Evolutionary conservation across 1,140 invertebrate genomes (phyloP).

Genomic region (Vanessa tameamea): DNA sequence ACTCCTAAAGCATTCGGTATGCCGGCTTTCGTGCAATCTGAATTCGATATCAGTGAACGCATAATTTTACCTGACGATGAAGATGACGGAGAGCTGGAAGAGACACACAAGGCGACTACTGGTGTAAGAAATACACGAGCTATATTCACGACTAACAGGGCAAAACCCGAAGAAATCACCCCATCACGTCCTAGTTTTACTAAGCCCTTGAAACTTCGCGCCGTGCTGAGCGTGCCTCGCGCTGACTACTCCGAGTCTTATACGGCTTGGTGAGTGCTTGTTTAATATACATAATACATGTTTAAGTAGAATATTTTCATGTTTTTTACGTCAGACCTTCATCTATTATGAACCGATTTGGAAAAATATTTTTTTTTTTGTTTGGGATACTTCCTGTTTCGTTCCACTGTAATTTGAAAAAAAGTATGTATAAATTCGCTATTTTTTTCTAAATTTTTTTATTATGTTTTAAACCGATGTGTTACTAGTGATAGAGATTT

Average conservation of each 20-base stretch:
- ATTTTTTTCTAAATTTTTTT: too few relatives aligned
- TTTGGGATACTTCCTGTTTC: too few relatives aligned
- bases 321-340: too few relatives aligned
- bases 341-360: too few relatives aligned
- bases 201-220: constrained; percentile 5
- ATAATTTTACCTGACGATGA: constrained; percentile 13
- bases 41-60: constrained; percentile 19
- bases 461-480: too few relatives aligned
- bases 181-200: background rate
- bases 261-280: constrained; percentile 6
- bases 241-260: constrained; percentile 18
- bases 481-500: too few relatives aligned
- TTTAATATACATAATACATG: background rate
- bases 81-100: constrained; percentile 4
- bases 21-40: constrained; percentile 4
- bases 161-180: background rate
- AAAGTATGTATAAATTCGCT: too few relatives aligned
- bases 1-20: background rate
- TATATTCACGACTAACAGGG: background rate
- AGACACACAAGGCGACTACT: background rate
- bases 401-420: too few relatives aligned
- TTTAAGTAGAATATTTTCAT: too few relatives aligned
- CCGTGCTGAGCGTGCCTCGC: constrained; percentile 12
- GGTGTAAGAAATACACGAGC: background rate
- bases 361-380: too few relatives aligned